phyloP scores from a whole-genome alignment of 2,888 invertebrate genomes.

The Synergus itoensis region DNA sequence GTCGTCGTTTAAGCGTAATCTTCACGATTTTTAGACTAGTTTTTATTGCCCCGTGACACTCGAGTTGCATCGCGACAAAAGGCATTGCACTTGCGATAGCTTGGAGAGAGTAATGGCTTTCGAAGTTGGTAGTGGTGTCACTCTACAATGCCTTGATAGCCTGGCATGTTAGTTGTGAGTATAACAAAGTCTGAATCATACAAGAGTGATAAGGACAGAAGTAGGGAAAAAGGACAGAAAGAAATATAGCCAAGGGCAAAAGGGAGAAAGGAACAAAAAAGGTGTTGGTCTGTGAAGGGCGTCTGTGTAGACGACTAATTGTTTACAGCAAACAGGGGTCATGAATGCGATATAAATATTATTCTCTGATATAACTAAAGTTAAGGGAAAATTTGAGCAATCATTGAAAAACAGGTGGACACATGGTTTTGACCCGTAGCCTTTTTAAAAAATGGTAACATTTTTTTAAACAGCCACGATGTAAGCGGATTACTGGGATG shows the following conservation, averaged over 20 bases:
- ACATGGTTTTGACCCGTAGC: background rate
- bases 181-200: constrained; percentile 47
- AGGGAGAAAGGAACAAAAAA: constrained; percentile 53
- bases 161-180: constrained; percentile 28
- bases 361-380: too few species aligned
- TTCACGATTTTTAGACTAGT: constrained; percentile 1
- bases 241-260: constrained; percentile 51
- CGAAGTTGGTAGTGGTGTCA: constrained; percentile 5
- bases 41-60: constrained; percentile 23
- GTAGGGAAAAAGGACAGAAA: constrained; percentile 40
- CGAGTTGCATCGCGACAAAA: constrained; percentile 4
- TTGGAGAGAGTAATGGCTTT: constrained; percentile 38
- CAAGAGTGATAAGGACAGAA: constrained; percentile 44
- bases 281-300: constrained; percentile 60
- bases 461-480: background rate
- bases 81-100: constrained; percentile 16
- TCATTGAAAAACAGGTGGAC: background rate
- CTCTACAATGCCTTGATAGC: constrained; percentile 5
- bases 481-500: background rate
- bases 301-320: constrained; percentile 72
- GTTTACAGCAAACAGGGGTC: constrained; percentile 66
- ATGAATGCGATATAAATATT: constrained; percentile 53
- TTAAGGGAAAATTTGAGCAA: too few species aligned
- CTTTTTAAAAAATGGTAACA: background rate
- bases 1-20: background rate